phyloP scores from a whole-genome alignment of 2,888 invertebrate genomes.

The Cotesia congregata region DNA sequence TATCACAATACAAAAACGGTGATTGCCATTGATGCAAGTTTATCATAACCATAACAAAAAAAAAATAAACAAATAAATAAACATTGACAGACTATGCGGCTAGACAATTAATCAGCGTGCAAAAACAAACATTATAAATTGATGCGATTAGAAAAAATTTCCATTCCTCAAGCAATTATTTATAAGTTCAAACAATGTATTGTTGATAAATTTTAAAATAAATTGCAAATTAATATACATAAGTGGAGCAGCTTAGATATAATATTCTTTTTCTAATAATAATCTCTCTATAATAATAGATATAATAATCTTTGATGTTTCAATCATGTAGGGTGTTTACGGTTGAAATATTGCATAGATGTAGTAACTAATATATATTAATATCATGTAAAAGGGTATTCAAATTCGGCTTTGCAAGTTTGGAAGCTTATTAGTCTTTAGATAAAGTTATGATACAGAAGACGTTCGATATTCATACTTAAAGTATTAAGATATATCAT shows the following conservation, averaged over 20 bases:
- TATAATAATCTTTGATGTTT: not conserved
- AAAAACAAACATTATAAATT: too few species aligned
- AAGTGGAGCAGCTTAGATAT: not conserved
- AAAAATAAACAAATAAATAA: not conserved
- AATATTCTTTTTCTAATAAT: not conserved
- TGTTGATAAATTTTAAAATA: too few species aligned
- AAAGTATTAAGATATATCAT: too few species aligned
- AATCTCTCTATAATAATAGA: too few species aligned
- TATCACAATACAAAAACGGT: conserved; percentile 8
- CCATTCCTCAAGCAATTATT: too few species aligned
- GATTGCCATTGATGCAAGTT: conserved; percentile 24
- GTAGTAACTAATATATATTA: not conserved
- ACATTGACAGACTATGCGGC: not conserved
- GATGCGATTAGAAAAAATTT: too few species aligned
- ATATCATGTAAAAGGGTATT: not conserved
- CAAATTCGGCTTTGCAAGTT: not conserved
- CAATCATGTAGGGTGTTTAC: not conserved
- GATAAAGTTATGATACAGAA: too few species aligned
- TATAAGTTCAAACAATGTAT: too few species aligned
- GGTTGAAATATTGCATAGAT: not conserved
- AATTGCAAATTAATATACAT: not conserved
- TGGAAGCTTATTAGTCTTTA: too few species aligned
- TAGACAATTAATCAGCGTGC: too few species aligned
- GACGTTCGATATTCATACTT: too few species aligned
- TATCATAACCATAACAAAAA: not conserved